phyloP scores from a whole-genome alignment of 2,888 invertebrate genomes.

The Dryomyza anilis region DNA sequence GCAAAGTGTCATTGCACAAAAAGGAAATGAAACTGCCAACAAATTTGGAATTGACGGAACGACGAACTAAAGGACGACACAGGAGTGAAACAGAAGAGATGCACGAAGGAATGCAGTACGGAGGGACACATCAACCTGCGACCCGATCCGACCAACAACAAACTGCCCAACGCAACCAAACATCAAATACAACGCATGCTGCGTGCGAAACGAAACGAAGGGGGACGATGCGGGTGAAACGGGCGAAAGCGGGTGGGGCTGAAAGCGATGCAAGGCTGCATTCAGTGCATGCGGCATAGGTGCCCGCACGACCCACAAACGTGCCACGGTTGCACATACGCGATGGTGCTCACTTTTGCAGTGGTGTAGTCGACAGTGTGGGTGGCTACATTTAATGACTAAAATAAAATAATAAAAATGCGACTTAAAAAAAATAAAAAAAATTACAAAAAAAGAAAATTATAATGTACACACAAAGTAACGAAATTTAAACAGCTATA shows the following conservation, averaged over 20 bases:
- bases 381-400: constrained; percentile 47
- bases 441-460: no score
- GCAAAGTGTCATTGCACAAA: constrained; percentile 18
- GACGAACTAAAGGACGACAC: background rate
- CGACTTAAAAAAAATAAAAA: no score
- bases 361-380: constrained; percentile 10
- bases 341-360: background rate
- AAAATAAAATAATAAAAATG: constrained; percentile 41
- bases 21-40: constrained; percentile 23
- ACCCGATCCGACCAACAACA: background rate
- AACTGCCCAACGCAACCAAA: background rate
- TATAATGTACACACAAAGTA: no score
- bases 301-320: constrained; percentile 53
- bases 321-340: constrained; percentile 35
- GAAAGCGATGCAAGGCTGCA: no score
- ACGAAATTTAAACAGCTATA: no score
- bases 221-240: no score
- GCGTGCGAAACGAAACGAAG: no score
- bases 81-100: no score
- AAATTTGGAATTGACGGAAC: constrained; percentile 17
- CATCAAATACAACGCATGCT: constrained; percentile 8
- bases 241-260: no score
- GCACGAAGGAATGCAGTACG: no score
- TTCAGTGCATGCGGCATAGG: no score
- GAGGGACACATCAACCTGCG: no score